Percentiles rank a stretch among this genome's conserved stretches.
phyloP scores from a whole-genome alignment of 2,797 vertebrate species.

The Malurus splendens region DNA sequence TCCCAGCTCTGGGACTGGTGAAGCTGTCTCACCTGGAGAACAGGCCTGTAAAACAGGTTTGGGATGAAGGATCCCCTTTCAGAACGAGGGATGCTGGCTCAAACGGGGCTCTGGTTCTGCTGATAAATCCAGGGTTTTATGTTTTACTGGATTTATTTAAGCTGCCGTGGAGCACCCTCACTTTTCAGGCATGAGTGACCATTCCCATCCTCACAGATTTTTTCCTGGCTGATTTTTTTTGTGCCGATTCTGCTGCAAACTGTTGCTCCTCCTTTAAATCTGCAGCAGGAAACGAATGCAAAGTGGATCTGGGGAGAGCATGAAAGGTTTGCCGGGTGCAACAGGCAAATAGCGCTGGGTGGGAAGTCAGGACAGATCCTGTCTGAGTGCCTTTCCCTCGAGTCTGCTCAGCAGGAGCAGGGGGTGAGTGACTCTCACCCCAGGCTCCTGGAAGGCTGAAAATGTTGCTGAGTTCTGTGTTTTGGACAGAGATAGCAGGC shows the following conservation, averaged over 20 bases:
- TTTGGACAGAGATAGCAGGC: background rate
- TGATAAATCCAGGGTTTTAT: background rate
- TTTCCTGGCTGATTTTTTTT: background rate
- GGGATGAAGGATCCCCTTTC: background rate
- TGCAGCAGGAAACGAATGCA: background rate
- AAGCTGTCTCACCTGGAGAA: background rate
- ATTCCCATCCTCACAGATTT: background rate
- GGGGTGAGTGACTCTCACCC: background rate
- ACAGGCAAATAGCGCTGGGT: background rate
- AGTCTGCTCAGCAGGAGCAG: background rate
- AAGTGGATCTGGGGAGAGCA: background rate
- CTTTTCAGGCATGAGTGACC: background rate
- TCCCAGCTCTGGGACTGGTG: background rate
- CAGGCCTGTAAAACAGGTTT: conserved; percentile 21
- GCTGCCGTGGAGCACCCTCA: background rate
- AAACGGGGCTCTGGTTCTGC: background rate
- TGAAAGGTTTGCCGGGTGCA: background rate
- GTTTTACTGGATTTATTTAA: background rate
- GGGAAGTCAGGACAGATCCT: background rate
- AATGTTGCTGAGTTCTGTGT: background rate
- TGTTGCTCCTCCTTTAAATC: background rate
- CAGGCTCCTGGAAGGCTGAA: background rate
- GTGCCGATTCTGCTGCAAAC: background rate
- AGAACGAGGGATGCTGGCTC: background rate
- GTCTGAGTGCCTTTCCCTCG: background rate